A percentile compares a stretch with the other conserved stretches of the same genome.
Evolutionary conservation across 2,113 vertebrate species (phyloP).

Genomic region (Alectura lathami): DNA sequence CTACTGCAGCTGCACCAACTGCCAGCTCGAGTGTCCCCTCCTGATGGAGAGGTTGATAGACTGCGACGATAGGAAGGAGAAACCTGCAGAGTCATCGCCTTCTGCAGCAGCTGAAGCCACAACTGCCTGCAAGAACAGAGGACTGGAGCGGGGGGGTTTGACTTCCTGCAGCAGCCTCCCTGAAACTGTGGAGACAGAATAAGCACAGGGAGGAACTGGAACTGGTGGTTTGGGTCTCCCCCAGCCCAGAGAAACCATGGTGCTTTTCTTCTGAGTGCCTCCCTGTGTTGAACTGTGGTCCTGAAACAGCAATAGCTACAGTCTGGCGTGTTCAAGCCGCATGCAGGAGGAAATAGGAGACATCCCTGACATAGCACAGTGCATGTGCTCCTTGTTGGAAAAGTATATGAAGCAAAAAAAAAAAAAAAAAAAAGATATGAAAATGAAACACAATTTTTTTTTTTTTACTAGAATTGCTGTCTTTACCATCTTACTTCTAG

Average conservation of each 20-base stretch:
- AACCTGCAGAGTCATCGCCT: neutral
- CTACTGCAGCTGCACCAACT: constrained; percentile 13
- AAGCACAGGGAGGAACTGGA: neutral
- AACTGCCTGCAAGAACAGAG: neutral
- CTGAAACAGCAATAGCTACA: neutral
- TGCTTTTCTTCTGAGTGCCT: neutral
- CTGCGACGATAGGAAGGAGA: neutral
- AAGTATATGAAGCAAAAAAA: neutral
- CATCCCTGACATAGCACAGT: neutral
- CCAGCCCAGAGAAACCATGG: neutral
- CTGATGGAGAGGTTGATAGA: neutral
- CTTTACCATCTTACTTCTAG: neutral
- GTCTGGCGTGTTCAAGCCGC: neutral
- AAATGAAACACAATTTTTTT: neutral
- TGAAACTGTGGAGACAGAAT: neutral
- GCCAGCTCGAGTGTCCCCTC: neutral
- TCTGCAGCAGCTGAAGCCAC: constrained; percentile 3
- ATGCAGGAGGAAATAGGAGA: neutral
- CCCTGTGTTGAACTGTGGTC: neutral
- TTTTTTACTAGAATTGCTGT: neutral
- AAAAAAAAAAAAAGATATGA: neutral
- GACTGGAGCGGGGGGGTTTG: neutral
- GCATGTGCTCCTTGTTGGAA: neutral
- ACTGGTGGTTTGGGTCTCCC: neutral
- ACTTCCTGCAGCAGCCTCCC: neutral